Evolutionary conservation across 2,797 vertebrate genomes (phyloP).

Genomic region (Clarias pachynema): DNA sequence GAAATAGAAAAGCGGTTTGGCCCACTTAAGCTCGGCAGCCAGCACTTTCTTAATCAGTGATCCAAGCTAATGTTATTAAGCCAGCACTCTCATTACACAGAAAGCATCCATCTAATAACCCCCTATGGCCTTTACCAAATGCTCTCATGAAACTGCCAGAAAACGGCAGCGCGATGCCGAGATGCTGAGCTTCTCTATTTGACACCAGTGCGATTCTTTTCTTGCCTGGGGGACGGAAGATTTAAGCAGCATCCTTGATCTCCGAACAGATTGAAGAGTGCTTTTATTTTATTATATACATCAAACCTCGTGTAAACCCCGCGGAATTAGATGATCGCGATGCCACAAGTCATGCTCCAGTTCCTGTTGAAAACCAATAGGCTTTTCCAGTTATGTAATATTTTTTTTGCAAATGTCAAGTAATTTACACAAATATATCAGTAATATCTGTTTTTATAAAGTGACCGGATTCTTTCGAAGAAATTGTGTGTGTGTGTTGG

Average conservation of each 20-base stretch:
- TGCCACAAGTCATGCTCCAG: no score
- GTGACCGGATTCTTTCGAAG: neutral
- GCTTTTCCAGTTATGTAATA: neutral
- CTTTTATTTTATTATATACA: slow-evolving; percentile 19
- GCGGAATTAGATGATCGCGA: slow-evolving; percentile 28
- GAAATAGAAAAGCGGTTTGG: slow-evolving; percentile 39
- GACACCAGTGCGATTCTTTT: slow-evolving; percentile 50
- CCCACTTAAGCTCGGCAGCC: slow-evolving; percentile 56
- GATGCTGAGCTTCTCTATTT: slow-evolving; percentile 52
- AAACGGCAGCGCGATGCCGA: slow-evolving; percentile 53
- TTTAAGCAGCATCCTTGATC: slow-evolving; percentile 47
- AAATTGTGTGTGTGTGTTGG: neutral
- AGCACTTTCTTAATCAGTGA: slow-evolving; percentile 63
- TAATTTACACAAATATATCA: neutral
- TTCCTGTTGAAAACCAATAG: neutral
- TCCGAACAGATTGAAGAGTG: slow-evolving; percentile 28
- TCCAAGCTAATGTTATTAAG: slow-evolving; percentile 67
- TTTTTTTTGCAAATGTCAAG: neutral
- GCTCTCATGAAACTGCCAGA: slow-evolving; percentile 66
- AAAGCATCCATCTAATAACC: slow-evolving; percentile 67
- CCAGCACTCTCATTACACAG: slow-evolving; percentile 69
- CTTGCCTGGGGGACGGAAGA: slow-evolving; percentile 48
- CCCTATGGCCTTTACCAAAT: slow-evolving; percentile 69
- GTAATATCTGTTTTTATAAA: neutral
- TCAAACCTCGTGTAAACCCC: slow-evolving; percentile 17